Evolutionary conservation across 2,113 vertebrate genomes (phyloP).

Genomic region (Acrocephalus kingi): DNA sequence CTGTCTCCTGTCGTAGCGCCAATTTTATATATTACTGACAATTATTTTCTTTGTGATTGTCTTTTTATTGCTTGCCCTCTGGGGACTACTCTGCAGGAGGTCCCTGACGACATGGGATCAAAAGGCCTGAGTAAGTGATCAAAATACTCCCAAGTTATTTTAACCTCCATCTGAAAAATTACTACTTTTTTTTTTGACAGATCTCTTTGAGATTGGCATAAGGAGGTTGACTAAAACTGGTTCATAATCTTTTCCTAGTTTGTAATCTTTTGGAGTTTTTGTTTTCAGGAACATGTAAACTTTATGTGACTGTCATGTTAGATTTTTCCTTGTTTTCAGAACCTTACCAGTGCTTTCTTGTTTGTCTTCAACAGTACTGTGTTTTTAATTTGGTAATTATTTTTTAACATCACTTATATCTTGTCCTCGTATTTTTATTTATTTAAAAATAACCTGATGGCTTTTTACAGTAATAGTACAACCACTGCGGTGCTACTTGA

Average conservation of each 20-base stretch:
- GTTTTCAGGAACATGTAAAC: not conserved
- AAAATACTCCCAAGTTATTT: conserved; percentile 77
- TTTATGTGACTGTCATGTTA: not conserved
- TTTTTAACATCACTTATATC: not conserved
- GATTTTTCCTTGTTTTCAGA: not conserved
- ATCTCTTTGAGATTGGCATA: conserved; percentile 57
- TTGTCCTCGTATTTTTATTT: not conserved
- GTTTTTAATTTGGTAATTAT: not conserved
- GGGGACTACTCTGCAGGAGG: conserved; percentile 92
- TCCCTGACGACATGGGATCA: conserved; percentile 92
- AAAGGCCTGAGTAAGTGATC: conserved; percentile 97
- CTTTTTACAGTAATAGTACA: conserved; percentile 1
- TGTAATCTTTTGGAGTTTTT: conserved; percentile 48
- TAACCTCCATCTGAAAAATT: conserved; percentile 72
- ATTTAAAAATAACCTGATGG: not conserved
- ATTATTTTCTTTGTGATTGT: conserved; percentile 94
- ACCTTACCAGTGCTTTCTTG: not conserved
- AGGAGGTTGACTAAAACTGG: conserved; percentile 64
- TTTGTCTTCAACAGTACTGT: not conserved
- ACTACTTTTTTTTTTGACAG: conserved; percentile 44
- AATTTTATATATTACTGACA: conserved; percentile 85
- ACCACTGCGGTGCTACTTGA: not conserved
- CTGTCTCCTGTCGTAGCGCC: conserved; percentile 79
- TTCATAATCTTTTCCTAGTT: conserved; percentile 21
- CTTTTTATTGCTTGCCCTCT: conserved; percentile 87